These are phyloP conservation scores for Neolamprologus toae DNA, from an alignment of 2,113 vertebrate species.

Conservation along the genomic window DNA sequence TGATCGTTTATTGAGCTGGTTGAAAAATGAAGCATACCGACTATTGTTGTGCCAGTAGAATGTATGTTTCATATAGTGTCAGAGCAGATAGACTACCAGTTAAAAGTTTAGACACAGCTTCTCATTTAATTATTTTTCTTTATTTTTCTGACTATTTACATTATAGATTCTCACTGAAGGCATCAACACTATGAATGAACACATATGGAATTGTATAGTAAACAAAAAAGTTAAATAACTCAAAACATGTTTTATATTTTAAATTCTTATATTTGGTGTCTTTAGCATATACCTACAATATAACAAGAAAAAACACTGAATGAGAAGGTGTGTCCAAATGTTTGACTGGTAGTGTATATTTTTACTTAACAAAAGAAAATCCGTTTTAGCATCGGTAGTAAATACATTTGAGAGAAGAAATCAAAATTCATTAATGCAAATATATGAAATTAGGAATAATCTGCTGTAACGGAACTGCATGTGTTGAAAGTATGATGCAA, in stretches of 20 bases:
- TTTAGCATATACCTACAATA: neutral
- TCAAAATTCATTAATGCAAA: neutral
- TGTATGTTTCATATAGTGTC: neutral
- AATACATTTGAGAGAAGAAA: neutral
- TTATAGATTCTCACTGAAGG: neutral
- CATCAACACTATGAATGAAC: neutral
- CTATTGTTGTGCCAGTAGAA: neutral
- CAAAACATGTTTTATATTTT: neutral
- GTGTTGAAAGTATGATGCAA: neutral
- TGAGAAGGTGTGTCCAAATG: neutral
- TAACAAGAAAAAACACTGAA: neutral
- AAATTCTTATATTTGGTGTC: neutral
- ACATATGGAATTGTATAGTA: neutral
- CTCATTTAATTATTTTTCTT: neutral
- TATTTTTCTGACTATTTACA: neutral
- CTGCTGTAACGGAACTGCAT: neutral
- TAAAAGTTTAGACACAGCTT: neutral
- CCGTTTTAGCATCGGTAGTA: accelerated
- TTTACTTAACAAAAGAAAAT: neutral
- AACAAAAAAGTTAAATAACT: neutral
- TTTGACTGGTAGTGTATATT: neutral
- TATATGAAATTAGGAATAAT: neutral
- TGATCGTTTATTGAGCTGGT: neutral
- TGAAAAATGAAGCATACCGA: neutral
- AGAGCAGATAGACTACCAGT: neutral